These are phyloP conservation scores for Eremobia ochroleuca DNA, from an alignment of 2,888 invertebrate species.

Conservation along the genomic window DNA sequence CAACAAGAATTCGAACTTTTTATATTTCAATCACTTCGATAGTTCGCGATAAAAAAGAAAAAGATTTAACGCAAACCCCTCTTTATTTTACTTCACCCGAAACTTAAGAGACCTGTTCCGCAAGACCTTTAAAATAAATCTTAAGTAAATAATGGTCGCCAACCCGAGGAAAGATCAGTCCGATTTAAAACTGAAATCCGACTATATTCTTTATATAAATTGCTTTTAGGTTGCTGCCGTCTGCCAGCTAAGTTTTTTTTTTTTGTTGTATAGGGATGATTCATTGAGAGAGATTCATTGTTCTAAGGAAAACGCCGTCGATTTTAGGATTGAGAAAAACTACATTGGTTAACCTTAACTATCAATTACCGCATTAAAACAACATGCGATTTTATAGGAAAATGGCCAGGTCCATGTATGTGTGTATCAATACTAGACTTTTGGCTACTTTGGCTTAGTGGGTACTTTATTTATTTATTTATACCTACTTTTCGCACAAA, in stretches of 20 bases:
- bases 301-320: neutral
- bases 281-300: slow-evolving; percentile 8
- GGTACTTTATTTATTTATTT: neutral
- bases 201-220: slow-evolving; percentile 59
- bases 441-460: neutral
- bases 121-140: slow-evolving; percentile 56
- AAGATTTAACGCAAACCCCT: slow-evolving; percentile 23
- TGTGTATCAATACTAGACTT: neutral
- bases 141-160: slow-evolving; percentile 56
- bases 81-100: slow-evolving; percentile 44
- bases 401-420: neutral
- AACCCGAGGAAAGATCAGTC: slow-evolving; percentile 51
- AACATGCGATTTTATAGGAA: neutral
- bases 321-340: neutral
- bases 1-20: slow-evolving; percentile 3
- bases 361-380: neutral
- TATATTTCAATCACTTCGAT: slow-evolving; percentile 45
- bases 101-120: slow-evolving; percentile 48
- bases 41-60: slow-evolving; percentile 40
- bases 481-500: too few relatives aligned
- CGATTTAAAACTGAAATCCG: slow-evolving; percentile 57
- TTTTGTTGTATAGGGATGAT: slow-evolving; percentile 25
- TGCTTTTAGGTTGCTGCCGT: slow-evolving; percentile 35
- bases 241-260: slow-evolving; percentile 29
- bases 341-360: neutral